phyloP scores from a whole-genome alignment of 1,140 invertebrate species.

The Stenopsyche tienmushanensis region DNA sequence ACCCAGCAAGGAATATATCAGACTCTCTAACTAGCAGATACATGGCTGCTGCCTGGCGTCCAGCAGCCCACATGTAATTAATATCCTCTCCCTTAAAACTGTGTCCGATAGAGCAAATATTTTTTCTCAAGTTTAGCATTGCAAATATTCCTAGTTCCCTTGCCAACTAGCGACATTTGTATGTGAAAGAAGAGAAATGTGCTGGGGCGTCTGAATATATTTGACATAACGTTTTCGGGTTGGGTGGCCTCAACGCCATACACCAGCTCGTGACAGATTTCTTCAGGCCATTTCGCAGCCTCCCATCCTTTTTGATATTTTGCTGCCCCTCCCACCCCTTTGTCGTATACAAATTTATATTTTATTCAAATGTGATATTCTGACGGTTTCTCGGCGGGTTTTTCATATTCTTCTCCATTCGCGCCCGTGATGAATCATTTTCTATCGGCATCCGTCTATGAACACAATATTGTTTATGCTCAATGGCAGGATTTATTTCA shows the following conservation, averaged over 20 bases:
- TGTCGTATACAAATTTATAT: slow-evolving; percentile 15
- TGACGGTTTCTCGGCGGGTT: not conserved
- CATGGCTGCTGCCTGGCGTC: too few species aligned
- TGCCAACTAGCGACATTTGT: slow-evolving; percentile 7
- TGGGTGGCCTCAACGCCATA: not conserved
- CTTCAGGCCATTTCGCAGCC: not conserved
- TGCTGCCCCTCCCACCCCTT: not conserved
- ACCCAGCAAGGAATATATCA: too few species aligned
- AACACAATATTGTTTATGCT: not conserved
- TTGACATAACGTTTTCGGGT: slow-evolving; percentile 19
- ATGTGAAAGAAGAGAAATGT: slow-evolving; percentile 1
- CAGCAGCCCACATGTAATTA: too few species aligned
- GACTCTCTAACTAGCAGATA: too few species aligned
- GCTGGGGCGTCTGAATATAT: slow-evolving; percentile 13
- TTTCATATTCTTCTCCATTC: not conserved
- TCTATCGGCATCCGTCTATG: not conserved
- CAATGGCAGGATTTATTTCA: not conserved
- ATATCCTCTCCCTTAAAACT: too few species aligned
- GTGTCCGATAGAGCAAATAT: too few species aligned
- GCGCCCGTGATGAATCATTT: not conserved
- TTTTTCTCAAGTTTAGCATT: not conserved
- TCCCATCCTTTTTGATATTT: not conserved
- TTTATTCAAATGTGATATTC: slow-evolving; percentile 19
- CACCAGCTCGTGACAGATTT: slow-evolving; percentile 12
- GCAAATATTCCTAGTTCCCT: not conserved